Conservation (phyloP, 2,797 vertebrate species). For the Neosalanx taihuensis region DNA sequence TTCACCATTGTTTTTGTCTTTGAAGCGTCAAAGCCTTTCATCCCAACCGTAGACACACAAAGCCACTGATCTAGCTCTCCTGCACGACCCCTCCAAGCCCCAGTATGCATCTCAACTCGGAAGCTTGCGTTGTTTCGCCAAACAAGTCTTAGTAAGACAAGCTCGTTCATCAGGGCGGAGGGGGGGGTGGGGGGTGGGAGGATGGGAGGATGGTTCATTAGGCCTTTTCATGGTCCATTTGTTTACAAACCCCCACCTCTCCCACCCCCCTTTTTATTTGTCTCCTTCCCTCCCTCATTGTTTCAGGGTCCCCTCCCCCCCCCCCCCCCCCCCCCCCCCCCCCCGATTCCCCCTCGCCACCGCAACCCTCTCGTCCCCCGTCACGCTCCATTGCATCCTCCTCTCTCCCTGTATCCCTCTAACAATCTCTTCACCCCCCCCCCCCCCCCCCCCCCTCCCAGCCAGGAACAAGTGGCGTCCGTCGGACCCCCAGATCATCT, state of each 20-base stretch:
- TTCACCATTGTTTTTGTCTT: not conserved
- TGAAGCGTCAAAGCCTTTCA: not conserved
- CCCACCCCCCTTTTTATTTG: not conserved
- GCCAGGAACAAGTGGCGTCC: conserved; percentile 97
- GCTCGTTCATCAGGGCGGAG: too few relatives aligned
- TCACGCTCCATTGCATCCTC: not conserved
- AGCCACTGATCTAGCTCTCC: not conserved
- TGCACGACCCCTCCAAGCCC: too few relatives aligned
- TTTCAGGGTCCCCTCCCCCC: not conserved
- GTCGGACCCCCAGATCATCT: conserved; percentile 97
- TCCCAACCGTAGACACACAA: not conserved
- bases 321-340: too few relatives aligned
- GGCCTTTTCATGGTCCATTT: not conserved
- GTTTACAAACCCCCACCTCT: not conserved
- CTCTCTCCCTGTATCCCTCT: not conserved
- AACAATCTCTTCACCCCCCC: not conserved
- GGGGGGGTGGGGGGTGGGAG: too few relatives aligned
- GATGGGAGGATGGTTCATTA: not conserved
- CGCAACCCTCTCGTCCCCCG: not conserved
- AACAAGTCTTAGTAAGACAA: not conserved
- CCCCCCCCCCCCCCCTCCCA: conserved; percentile 55
- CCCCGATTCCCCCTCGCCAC: too few relatives aligned
- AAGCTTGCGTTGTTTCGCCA: not conserved
- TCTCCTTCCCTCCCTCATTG: not conserved
- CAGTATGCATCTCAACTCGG: too few relatives aligned